phyloP scores from a whole-genome alignment of 2,113 vertebrate genomes.

The Indri indri region DNA sequence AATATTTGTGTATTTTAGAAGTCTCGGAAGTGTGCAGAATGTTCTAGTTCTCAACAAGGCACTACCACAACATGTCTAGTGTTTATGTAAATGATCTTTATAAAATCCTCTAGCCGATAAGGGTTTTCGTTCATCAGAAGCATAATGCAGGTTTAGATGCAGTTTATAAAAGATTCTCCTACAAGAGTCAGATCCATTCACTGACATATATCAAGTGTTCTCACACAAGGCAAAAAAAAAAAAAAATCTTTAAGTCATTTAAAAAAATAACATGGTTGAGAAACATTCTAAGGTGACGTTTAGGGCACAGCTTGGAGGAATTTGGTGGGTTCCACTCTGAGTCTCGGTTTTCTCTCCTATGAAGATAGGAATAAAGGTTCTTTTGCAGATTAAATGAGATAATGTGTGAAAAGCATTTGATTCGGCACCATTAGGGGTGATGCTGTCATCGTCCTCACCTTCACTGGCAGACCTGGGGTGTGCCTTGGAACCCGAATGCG shows the following conservation, averaged over 20 bases:
- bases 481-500: rapidly evolving
- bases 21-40: not conserved
- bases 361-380: not conserved
- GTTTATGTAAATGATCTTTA: not conserved
- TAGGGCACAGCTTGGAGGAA: not conserved
- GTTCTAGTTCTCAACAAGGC: not conserved
- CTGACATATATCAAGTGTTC: too few species aligned
- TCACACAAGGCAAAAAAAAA: not conserved
- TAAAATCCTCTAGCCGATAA: not conserved
- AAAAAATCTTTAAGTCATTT: not conserved
- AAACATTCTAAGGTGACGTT: not conserved
- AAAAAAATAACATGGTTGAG: not conserved
- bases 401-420: not conserved
- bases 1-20: not conserved
- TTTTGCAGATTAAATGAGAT: not conserved
- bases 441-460: rapidly evolving
- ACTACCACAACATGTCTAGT: not conserved
- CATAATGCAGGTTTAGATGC: not conserved
- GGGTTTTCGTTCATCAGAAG: not conserved
- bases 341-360: not conserved
- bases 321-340: not conserved
- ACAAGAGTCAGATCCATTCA: not conserved
- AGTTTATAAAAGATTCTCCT: not conserved
- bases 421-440: not conserved
- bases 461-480: not conserved